These are phyloP conservation scores for Dendrocincla tyrannina DNA, from an alignment of 2,797 vertebrate genomes.

Conservation along the genomic window DNA sequence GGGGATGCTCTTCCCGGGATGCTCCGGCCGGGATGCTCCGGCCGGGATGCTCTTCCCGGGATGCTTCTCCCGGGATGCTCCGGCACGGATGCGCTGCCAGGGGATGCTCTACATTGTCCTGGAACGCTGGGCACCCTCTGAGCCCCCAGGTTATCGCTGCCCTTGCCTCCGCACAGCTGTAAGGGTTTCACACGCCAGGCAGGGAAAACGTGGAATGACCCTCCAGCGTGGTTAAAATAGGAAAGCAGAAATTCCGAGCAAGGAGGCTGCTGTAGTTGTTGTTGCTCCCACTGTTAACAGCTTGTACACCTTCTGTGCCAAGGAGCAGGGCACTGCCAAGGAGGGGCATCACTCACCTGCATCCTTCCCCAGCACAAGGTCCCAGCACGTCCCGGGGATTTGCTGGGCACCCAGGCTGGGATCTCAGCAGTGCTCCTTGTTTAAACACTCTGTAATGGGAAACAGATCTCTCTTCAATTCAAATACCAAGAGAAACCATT, in stretches of 20 bases:
- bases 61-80: background rate
- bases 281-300: fast-evolving
- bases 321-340: fast-evolving
- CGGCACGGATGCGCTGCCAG: background rate
- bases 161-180: background rate
- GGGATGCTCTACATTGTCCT: background rate
- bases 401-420: background rate
- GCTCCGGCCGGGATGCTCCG: too few relatives aligned
- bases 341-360: background rate
- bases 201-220: fast-evolving
- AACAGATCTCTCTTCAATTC: background rate
- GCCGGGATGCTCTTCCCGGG: background rate
- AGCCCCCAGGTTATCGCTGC: background rate
- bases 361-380: background rate
- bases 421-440: background rate
- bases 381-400: background rate
- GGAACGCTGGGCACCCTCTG: background rate
- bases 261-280: background rate
- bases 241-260: background rate
- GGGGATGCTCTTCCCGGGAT: background rate
- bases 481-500: background rate
- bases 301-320: fast-evolving
- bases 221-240: background rate
- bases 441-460: background rate
- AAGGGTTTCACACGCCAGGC: background rate